These are phyloP conservation scores for Macaca mulatta DNA, from an alignment of 2,113 vertebrate species.

Conservation along the genomic window DNA sequence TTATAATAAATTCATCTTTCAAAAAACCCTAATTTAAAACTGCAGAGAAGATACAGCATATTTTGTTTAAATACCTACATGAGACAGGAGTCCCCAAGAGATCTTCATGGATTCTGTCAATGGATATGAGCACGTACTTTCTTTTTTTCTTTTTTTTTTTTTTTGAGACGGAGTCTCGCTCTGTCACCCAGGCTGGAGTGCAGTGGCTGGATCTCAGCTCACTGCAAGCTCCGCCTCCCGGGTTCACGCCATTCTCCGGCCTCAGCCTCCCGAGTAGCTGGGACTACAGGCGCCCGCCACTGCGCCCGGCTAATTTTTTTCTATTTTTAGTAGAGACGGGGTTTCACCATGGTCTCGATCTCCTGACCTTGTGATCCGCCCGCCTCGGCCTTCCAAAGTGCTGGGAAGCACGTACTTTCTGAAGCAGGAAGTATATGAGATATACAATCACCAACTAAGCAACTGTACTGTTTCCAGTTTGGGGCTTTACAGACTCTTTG, in stretches of 20 bases:
- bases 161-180: no score
- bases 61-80: background rate
- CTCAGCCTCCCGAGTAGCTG: no score
- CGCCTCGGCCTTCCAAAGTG: no score
- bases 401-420: background rate
- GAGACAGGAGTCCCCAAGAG: background rate
- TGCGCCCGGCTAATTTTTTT: no score
- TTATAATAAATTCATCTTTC: constrained; percentile 32
- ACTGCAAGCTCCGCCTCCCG: no score
- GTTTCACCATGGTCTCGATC: no score
- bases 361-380: no score
- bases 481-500: background rate
- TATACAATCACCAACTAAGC: background rate
- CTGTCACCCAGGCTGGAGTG: no score
- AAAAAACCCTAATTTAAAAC: constrained; percentile 8
- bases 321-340: no score
- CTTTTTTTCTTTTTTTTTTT: background rate
- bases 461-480: background rate
- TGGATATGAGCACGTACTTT: background rate
- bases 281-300: no score
- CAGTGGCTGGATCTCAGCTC: no score
- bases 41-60: background rate
- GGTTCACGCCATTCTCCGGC: no score
- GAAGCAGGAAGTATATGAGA: background rate
- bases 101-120: background rate